Conservation (phyloP, 2,888 invertebrate species). For the Eledone cirrhosa region DNA sequence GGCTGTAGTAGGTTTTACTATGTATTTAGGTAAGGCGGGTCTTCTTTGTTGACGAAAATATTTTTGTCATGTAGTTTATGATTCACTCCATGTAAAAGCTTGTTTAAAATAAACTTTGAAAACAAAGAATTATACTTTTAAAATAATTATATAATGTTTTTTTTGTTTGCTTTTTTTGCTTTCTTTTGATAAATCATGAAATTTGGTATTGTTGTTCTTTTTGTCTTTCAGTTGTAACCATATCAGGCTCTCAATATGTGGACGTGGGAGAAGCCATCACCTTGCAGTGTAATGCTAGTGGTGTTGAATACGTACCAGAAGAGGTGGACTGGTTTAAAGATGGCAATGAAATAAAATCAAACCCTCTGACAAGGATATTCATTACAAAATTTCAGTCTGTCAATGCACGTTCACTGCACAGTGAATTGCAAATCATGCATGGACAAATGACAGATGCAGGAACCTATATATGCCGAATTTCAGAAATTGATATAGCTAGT, state of each 20-base stretch:
- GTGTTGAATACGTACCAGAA: slow-evolving; percentile 57
- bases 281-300: slow-evolving; percentile 60
- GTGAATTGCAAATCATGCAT: slow-evolving; percentile 52
- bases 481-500: slow-evolving; percentile 52
- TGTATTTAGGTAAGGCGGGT: too few relatives aligned
- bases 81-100: too few relatives aligned
- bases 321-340: slow-evolving; percentile 62
- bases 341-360: slow-evolving; percentile 53
- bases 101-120: too few relatives aligned
- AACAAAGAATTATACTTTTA: too few relatives aligned
- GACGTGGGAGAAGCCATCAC: slow-evolving; percentile 53
- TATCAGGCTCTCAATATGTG: slow-evolving; percentile 54
- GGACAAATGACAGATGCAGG: slow-evolving; percentile 54
- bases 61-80: too few relatives aligned
- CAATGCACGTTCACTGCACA: slow-evolving; percentile 52
- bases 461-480: slow-evolving; percentile 58
- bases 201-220: neutral
- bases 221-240: slow-evolving; percentile 50
- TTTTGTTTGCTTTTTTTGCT: too few relatives aligned
- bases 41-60: too few relatives aligned
- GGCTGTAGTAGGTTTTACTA: too few relatives aligned
- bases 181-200: too few relatives aligned
- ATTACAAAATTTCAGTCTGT: slow-evolving; percentile 58
- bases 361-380: slow-evolving; percentile 46
- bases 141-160: too few relatives aligned